Conservation (phyloP, 2,888 invertebrate genomes). For the Hypercompe scribonia region DNA sequence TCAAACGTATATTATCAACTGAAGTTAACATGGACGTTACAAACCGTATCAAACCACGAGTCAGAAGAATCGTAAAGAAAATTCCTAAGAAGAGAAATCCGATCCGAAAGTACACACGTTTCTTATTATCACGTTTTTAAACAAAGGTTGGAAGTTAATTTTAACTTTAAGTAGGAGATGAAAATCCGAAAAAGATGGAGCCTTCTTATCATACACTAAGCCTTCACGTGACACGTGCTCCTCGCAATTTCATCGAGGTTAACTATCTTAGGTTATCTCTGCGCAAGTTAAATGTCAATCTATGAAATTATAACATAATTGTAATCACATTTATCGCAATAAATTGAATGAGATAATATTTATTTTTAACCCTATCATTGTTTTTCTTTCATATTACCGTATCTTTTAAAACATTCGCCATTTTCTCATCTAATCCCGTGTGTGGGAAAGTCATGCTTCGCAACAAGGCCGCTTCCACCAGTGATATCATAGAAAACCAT, state of each 20-base stretch:
- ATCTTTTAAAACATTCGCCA: no score
- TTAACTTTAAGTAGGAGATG: not conserved
- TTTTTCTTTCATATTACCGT: no score
- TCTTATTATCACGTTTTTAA: not conserved
- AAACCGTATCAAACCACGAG: no score
- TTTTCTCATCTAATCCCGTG: no score
- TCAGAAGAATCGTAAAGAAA: no score
- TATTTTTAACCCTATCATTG: no score
- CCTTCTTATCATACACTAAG: not conserved
- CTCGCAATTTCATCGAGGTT: not conserved
- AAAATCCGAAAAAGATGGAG: not conserved
- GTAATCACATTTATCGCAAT: not conserved
- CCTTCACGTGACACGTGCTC: constrained; percentile 4
- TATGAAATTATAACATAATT: constrained; percentile 8
- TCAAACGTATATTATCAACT: no score
- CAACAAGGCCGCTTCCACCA: no score
- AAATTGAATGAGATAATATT: not conserved
- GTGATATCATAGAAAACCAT: no score
- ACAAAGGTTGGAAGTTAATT: not conserved
- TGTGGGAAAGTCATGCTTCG: no score
- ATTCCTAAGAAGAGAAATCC: no score
- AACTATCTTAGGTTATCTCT: constrained; percentile 14
- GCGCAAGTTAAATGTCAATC: constrained; percentile 12
- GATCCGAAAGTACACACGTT: not conserved
- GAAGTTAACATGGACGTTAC: no score